phyloP scores from a whole-genome alignment of 2,888 invertebrate species.

The Byasa hedistus region DNA sequence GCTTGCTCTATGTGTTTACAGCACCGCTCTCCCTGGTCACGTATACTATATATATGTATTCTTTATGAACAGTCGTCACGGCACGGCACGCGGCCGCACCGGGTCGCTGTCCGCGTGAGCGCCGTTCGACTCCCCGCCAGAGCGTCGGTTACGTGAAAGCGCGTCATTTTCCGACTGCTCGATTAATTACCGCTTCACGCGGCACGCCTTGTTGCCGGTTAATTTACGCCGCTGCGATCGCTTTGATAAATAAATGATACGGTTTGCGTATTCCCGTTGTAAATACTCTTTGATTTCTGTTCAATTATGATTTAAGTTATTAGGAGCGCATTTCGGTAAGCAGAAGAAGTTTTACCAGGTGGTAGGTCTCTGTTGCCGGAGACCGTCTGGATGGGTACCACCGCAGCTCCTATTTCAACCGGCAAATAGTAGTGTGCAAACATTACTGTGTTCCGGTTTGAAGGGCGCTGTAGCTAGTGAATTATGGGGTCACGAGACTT shows the following conservation, averaged over 20 bases:
- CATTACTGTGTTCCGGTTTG: too few relatives aligned
- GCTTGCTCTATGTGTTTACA: conserved; percentile 14
- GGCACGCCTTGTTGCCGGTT: conserved; percentile 6
- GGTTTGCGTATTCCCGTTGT: neutral
- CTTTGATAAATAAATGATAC: conserved; percentile 11
- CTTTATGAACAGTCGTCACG: conserved; percentile 19
- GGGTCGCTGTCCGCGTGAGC: conserved; percentile 32
- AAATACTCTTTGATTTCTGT: neutral
- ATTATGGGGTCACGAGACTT: too few relatives aligned
- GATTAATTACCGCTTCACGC: conserved; percentile 44
- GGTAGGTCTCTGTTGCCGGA: too few relatives aligned
- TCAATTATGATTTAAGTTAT: neutral
- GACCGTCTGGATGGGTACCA: too few relatives aligned
- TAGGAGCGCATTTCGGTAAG: neutral
- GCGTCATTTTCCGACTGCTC: conserved; percentile 62
- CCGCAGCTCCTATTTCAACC: too few relatives aligned
- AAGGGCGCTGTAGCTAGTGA: too few relatives aligned
- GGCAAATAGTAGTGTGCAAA: too few relatives aligned
- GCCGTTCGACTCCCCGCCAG: conserved; percentile 47
- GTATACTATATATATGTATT: conserved; percentile 16
- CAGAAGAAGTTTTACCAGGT: too few relatives aligned
- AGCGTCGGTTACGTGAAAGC: conserved; percentile 64
- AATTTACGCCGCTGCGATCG: conserved; percentile 3
- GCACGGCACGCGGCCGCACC: neutral
- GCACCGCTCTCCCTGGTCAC: conserved; percentile 27